phyloP scores from a whole-genome alignment of 2,113 vertebrate genomes.

The Chiloscyllium plagiosum region DNA sequence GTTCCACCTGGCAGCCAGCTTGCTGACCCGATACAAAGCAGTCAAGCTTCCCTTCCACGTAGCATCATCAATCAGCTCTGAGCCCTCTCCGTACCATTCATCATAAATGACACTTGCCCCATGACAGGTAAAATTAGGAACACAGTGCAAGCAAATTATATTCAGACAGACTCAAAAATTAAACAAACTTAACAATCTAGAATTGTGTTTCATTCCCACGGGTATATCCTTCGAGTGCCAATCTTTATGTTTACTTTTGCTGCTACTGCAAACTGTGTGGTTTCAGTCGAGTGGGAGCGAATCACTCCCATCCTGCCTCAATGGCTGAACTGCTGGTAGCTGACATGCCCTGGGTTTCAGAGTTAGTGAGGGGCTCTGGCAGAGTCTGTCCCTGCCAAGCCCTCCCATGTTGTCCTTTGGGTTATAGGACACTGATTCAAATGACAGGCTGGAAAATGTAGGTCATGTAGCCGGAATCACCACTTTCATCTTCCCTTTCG shows the following conservation, averaged over 20 bases:
- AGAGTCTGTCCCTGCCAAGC: not conserved
- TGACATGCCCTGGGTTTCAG: not conserved
- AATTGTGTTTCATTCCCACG: not conserved
- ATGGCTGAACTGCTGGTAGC: not conserved
- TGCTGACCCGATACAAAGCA: no score
- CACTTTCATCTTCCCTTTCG: not conserved
- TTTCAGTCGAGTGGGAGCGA: not conserved
- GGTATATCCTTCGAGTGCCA: no score
- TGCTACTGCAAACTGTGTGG: not conserved
- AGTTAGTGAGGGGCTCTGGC: no score
- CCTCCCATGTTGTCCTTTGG: not conserved
- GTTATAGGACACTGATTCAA: not conserved
- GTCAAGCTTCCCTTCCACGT: not conserved
- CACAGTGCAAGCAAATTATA: not conserved
- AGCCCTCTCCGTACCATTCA: not conserved
- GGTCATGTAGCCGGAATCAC: no score
- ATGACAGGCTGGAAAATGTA: no score
- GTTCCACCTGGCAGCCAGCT: not conserved
- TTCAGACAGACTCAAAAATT: not conserved
- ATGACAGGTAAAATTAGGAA: not conserved
- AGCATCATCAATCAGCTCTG: not conserved
- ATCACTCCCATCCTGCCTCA: not conserved
- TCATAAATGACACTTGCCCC: not conserved
- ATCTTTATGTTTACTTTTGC: not conserved
- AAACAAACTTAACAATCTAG: not conserved